These are phyloP conservation scores for Teinopalpus imperialis DNA, from an alignment of 2,888 invertebrate species.

Conservation along the genomic window DNA sequence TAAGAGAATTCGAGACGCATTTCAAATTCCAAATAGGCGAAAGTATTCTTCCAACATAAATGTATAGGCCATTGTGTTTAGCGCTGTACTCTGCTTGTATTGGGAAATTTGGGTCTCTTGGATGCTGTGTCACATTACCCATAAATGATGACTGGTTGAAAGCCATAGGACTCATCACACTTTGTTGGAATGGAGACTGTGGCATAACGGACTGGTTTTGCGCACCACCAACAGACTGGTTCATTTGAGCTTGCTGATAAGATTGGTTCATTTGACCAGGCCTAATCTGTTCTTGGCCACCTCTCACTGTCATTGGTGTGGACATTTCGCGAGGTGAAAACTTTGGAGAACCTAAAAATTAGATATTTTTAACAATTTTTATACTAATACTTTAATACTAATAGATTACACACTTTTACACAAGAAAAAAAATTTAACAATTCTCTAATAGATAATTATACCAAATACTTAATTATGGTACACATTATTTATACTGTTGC, in stretches of 20 bases:
- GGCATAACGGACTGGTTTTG: conserved; percentile 56
- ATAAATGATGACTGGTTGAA: conserved; percentile 67
- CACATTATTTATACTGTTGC: too few relatives aligned
- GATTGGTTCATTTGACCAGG: conserved; percentile 61
- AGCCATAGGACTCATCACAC: conserved; percentile 51
- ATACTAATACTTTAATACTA: too few relatives aligned
- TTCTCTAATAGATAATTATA: too few relatives aligned
- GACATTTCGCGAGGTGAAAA: conserved; percentile 76
- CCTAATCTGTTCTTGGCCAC: conserved; percentile 58
- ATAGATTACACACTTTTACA: too few relatives aligned
- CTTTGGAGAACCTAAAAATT: conserved; percentile 61
- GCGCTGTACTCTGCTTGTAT: conserved; percentile 80
- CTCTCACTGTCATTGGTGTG: conserved; percentile 69
- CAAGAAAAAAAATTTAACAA: too few relatives aligned
- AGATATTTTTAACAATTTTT: not conserved
- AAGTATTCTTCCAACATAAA: conserved; percentile 93
- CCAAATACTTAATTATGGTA: too few relatives aligned
- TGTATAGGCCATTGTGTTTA: conserved; percentile 96
- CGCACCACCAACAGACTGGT: conserved; percentile 58
- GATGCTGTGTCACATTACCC: conserved; percentile 63
- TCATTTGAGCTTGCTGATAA: conserved; percentile 55
- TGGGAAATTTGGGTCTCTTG: conserved; percentile 59
- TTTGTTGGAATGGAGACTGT: conserved; percentile 61
- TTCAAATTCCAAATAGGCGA: conserved; percentile 93
- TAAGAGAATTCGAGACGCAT: conserved; percentile 84